Evolutionary conservation across 2,888 invertebrate genomes (phyloP).

Genomic region (Mythimna vitellina): DNA sequence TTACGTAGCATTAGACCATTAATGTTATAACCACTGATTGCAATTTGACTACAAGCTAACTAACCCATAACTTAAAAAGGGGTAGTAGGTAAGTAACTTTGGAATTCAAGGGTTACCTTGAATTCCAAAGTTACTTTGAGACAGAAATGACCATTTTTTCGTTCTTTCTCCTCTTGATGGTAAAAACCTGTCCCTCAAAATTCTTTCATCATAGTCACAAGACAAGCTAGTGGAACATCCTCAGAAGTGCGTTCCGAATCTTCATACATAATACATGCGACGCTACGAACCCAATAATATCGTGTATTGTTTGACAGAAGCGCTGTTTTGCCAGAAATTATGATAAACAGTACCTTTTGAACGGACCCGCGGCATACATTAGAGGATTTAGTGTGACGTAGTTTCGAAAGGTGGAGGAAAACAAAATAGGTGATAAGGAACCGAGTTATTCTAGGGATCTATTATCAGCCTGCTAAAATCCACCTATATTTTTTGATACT

Average conservation of each 20-base stretch:
- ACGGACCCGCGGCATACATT: constrained; percentile 54
- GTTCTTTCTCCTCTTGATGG: too few relatives aligned
- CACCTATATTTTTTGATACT: background rate
- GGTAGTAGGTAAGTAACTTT: too few relatives aligned
- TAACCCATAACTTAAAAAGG: too few relatives aligned
- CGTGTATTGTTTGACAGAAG: constrained; percentile 83
- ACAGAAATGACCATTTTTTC: too few relatives aligned
- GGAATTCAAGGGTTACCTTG: too few relatives aligned
- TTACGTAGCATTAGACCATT: too few relatives aligned
- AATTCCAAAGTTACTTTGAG: too few relatives aligned
- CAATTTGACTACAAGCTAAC: too few relatives aligned
- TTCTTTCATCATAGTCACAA: constrained; percentile 37
- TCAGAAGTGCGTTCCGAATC: constrained; percentile 72
- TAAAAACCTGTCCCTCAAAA: constrained; percentile 28
- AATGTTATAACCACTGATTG: too few relatives aligned
- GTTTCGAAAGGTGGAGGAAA: constrained; percentile 19
- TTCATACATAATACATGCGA: constrained; percentile 86
- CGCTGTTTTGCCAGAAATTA: constrained; percentile 79
- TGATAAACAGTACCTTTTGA: constrained; percentile 76
- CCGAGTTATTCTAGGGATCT: background rate
- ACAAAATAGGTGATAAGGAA: constrained; percentile 5
- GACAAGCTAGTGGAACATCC: constrained; percentile 54
- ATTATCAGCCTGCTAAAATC: background rate
- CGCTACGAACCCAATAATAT: constrained; percentile 79
- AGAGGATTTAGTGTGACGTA: constrained; percentile 28